A percentile compares a stretch with the other conserved stretches of the same genome.
These are phyloP conservation scores for Xenopus petersii DNA, from an alignment of 2,797 vertebrate genomes.

Conservation along the genomic window DNA sequence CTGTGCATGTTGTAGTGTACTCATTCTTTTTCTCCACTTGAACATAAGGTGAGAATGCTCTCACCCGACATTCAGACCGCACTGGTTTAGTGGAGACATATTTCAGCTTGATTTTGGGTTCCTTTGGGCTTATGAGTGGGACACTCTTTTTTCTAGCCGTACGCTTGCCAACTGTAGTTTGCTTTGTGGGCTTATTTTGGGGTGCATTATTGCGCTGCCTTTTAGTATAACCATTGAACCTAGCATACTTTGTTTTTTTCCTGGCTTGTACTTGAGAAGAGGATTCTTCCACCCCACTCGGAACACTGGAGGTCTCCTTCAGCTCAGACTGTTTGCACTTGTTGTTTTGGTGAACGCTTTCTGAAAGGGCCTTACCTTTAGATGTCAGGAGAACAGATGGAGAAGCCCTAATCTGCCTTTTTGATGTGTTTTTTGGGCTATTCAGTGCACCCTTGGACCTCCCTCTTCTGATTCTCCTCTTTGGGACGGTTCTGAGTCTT, in stretches of 20 bases:
- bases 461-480: constrained; percentile 70
- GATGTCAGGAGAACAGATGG: constrained; percentile 39
- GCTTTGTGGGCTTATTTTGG: constrained; percentile 60
- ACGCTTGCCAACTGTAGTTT: constrained; percentile 58
- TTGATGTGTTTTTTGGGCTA: constrained; percentile 53
- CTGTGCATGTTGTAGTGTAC: constrained; percentile 81
- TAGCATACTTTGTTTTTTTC: constrained; percentile 63
- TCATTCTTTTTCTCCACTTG: constrained; percentile 81
- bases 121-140: constrained; percentile 76
- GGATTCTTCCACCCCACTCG: constrained; percentile 53
- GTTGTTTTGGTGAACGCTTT: constrained; percentile 21
- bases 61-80: constrained; percentile 73
- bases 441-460: constrained; percentile 54
- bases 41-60: constrained; percentile 84
- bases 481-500: constrained; percentile 54
- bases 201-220: constrained; percentile 64
- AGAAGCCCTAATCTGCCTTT: constrained; percentile 55
- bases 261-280: constrained; percentile 54
- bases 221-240: constrained; percentile 68
- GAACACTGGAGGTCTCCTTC: constrained; percentile 57
- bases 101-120: constrained; percentile 79
- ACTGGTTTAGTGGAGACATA: constrained; percentile 77
- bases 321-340: constrained; percentile 62
- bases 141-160: constrained; percentile 64
- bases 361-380: constrained; percentile 52